Base-by-base conservation (phyloP, 2,113 vertebrate genomes). In the Bolborhynchus lineola region DNA sequence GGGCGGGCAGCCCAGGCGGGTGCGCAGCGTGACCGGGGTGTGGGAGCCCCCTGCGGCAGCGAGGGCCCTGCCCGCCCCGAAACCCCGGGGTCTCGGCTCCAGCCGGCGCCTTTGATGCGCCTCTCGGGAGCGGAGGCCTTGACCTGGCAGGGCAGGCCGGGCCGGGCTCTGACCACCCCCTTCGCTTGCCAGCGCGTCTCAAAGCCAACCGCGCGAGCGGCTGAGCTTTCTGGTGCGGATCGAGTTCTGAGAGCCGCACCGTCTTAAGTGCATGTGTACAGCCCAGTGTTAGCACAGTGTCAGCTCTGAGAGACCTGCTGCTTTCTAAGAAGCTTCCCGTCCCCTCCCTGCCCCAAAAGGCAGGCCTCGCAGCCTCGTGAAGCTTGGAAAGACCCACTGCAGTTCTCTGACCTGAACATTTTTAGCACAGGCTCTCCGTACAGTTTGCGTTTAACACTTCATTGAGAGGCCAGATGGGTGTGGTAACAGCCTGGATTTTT, bases 201-300 rank as follows among this genome's bases (percentile, higher is more conserved):
- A 4, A 33, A 41, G 19, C n/a, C 2, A 24, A 2, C 13, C 3
- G 7, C 7, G 12, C 3, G 4, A 53, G 81, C n/a, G 16, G 60
- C 55, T 21, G 0, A 9, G 10, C n/a, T 28, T 37, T 35, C 35
- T 2, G 49, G 8, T 16, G 7, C 23, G 6, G n/a, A 7, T 25
- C 9, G 3, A 21, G 37, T 39, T 13, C 50, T 49, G 35, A 4
- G 44, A 4, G 12, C n/a, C 19, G 8, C 26, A 2, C 13, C 4
- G 0, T 4, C 42, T 10, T 26, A 10, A 16, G 12, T 6, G 35
- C 2, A 0, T 0, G 1, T 3, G 33, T 24, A 16, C 35, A 35
- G 33, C 33, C 35, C 21, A 35, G 57, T 16, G 57, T 59, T 15
- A 59, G 21, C 33, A 12, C 28, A 53, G n/a, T 4, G 4, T 4